A percentile compares a stretch with the other conserved stretches of the same genome.
Evolutionary conservation across 1,140 invertebrate genomes (phyloP).

Genomic region (Drosophila albomicans): DNA sequence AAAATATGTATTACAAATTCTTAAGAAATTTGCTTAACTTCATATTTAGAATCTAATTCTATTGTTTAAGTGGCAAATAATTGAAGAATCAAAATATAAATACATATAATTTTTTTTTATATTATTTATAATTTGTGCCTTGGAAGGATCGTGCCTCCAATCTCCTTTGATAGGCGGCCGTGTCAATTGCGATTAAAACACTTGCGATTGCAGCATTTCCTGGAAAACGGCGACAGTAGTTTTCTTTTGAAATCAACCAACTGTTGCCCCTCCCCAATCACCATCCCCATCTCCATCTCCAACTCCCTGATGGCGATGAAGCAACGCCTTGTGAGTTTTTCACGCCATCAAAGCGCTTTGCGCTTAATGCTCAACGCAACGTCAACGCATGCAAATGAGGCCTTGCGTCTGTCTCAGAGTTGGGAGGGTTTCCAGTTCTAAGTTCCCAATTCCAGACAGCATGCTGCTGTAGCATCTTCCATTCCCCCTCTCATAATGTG

Average conservation of each 20-base stretch:
- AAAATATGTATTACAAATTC: too few species aligned
- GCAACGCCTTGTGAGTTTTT: constrained; percentile 57
- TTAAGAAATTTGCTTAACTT: too few species aligned
- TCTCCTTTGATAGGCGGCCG: constrained; percentile 52
- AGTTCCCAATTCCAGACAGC: constrained; percentile 51
- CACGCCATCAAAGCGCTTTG: constrained; percentile 74
- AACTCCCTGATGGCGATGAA: neutral
- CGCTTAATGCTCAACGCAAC: constrained; percentile 30
- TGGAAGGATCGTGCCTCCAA: neutral
- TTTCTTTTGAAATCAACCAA: constrained; percentile 63
- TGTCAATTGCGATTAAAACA: constrained; percentile 71
- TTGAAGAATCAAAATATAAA: too few species aligned
- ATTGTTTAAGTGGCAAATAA: too few species aligned
- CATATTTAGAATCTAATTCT: too few species aligned
- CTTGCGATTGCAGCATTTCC: constrained; percentile 53
- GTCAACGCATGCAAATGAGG: constrained; percentile 77
- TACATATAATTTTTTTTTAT: too few species aligned
- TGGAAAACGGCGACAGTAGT: constrained; percentile 49
- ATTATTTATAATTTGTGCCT: too few species aligned
- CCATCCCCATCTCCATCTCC: neutral
- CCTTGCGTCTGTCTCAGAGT: constrained; percentile 62
- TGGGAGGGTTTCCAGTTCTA: constrained; percentile 15
- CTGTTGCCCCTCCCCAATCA: constrained; percentile 4
- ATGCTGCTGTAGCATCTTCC: constrained; percentile 8
- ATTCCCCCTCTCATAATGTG: constrained; percentile 51